These are phyloP conservation scores for Ormyrus thymus DNA, from an alignment of 2,888 invertebrate species.

Conservation along the genomic window DNA sequence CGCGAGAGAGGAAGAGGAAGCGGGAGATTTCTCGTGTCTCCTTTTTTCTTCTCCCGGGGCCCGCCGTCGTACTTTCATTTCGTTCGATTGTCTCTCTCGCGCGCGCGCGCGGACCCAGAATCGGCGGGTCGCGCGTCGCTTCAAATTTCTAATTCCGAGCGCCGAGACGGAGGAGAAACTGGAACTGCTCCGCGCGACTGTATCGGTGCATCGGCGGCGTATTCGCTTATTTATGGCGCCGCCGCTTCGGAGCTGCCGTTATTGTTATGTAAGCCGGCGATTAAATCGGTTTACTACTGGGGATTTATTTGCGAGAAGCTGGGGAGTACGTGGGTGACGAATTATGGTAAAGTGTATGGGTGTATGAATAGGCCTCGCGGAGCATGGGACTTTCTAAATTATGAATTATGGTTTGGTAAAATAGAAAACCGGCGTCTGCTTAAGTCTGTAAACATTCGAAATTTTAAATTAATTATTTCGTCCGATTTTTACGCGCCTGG, in stretches of 20 bases:
- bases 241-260: no score
- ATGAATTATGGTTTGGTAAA: no score
- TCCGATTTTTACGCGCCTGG: no score
- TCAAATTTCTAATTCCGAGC: constrained; percentile 45
- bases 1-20: constrained; percentile 32
- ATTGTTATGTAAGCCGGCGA: constrained; percentile 1
- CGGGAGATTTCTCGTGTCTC: constrained; percentile 57
- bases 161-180: not conserved
- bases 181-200: not conserved
- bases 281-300: no score
- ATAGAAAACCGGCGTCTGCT: no score
- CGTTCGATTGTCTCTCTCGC: constrained; percentile 56
- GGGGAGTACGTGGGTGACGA: no score
- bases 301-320: no score
- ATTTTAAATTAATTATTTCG: no score
- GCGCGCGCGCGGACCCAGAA: constrained; percentile 1
- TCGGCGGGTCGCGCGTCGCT: not conserved
- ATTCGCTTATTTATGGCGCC: constrained; percentile 10
- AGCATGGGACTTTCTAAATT: no score
- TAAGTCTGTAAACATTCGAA: no score
- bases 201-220: not conserved
- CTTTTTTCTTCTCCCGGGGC: constrained; percentile 26
- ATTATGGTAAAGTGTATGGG: no score
- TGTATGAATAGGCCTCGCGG: no score
- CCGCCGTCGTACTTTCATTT: constrained; percentile 54